Evolutionary conservation across 2,888 invertebrate species (phyloP).

Genomic region (Heteropelma amictum): DNA sequence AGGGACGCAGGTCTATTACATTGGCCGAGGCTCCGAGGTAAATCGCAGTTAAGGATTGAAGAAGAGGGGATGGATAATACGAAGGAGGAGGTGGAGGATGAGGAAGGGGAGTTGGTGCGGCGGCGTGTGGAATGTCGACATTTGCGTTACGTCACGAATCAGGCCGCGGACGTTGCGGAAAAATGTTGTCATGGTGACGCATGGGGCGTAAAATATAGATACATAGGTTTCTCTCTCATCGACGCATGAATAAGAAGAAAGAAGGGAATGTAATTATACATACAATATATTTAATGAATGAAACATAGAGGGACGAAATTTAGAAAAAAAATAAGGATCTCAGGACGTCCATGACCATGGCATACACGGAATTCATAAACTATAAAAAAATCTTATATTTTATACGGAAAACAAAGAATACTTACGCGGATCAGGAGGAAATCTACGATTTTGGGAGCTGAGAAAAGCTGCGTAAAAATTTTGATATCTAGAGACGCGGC

Average conservation of each 20-base stretch:
- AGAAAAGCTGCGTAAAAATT: too few relatives aligned
- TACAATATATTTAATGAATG: too few relatives aligned
- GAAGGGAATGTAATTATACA: too few relatives aligned
- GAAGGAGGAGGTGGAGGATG: neutral
- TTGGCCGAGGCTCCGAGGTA: conserved; percentile 22
- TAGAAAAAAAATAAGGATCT: too few relatives aligned
- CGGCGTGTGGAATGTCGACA: conserved; percentile 66
- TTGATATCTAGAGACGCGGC: too few relatives aligned
- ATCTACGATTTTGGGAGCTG: too few relatives aligned
- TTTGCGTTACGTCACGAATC: conserved; percentile 72
- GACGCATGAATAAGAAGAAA: neutral
- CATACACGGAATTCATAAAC: too few relatives aligned
- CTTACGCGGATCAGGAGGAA: too few relatives aligned
- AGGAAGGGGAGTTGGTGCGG: conserved; percentile 19
- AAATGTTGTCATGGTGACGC: conserved; percentile 74
- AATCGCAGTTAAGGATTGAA: conserved; percentile 11
- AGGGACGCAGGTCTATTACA: conserved; percentile 14
- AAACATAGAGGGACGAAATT: too few relatives aligned
- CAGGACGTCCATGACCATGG: too few relatives aligned
- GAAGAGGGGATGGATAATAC: neutral
- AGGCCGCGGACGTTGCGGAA: conserved; percentile 76
- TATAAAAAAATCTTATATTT: too few relatives aligned
- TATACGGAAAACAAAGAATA: too few relatives aligned
- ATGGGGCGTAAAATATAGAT: conserved; percentile 36
- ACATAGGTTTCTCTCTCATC: neutral